phyloP scores from a whole-genome alignment of 64 coral and sea anemone genomes.

The Pocillopora verrucosa region DNA sequence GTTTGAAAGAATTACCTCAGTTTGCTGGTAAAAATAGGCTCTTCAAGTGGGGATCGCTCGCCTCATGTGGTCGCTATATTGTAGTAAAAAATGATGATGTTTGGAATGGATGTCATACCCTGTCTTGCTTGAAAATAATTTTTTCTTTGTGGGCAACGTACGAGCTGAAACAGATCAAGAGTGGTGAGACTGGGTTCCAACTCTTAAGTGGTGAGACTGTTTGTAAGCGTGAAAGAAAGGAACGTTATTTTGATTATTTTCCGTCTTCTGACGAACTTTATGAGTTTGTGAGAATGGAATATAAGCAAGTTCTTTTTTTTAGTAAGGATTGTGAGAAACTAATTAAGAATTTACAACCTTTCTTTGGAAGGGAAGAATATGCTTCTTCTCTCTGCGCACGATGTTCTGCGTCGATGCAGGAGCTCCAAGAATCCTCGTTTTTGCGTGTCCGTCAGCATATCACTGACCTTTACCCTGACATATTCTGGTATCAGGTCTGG shows the following conservation, averaged over 20 bases:
- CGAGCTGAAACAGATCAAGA: not conserved
- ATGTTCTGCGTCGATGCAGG: not conserved
- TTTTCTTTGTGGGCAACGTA: not conserved
- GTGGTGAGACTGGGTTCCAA: no score
- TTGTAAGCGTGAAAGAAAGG: not conserved
- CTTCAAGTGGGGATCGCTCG: not conserved
- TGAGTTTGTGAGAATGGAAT: no score
- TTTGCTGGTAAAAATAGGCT: not conserved
- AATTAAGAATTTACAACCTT: not conserved
- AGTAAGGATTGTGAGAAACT: no score
- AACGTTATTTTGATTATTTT: no score
- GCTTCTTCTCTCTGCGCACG: not conserved
- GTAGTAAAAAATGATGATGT: not conserved
- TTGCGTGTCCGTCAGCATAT: not conserved
- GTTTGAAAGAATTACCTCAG: slow-evolving; percentile 9
- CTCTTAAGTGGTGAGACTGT: not conserved
- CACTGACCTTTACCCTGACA: not conserved
- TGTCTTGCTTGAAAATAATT: not conserved
- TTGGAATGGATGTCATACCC: not conserved
- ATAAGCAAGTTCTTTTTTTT: no score
- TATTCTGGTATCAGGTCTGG: slow-evolving; percentile 46
- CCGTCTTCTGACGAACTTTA: no score
- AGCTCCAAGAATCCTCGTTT: no score
- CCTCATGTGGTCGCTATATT: not conserved
- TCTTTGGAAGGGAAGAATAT: not conserved